Conservation (phyloP, 2,797 vertebrate species). For the Natrix natrix region DNA sequence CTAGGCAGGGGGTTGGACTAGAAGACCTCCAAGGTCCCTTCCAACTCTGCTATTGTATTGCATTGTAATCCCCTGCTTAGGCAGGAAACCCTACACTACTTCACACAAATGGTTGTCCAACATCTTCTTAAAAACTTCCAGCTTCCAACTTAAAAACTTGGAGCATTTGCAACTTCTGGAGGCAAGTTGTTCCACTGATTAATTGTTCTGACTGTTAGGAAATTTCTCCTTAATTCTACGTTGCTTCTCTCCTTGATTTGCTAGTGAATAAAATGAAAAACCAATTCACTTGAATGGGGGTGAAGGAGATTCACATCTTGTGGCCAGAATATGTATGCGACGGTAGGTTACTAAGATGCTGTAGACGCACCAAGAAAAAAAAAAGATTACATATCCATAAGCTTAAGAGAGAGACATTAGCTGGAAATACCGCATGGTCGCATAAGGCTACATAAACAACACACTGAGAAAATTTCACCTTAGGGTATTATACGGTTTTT, state of each 20-base stretch:
- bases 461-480: neutral
- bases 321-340: neutral
- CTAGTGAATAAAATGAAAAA: neutral
- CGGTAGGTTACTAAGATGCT: neutral
- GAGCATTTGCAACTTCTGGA: too few species aligned
- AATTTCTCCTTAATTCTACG: too few species aligned
- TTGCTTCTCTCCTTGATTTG: neutral
- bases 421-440: neutral
- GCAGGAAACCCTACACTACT: too few species aligned
- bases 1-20: too few species aligned
- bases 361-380: neutral
- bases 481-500: neutral
- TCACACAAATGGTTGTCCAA: too few species aligned
- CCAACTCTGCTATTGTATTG: too few species aligned
- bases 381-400: neutral
- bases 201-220: too few species aligned
- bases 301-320: neutral
- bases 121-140: too few species aligned
- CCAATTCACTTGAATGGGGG: neutral
- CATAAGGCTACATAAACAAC: neutral
- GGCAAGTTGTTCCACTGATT: too few species aligned
- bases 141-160: too few species aligned
- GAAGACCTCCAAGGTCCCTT: too few species aligned
- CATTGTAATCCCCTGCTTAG: too few species aligned
- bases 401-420: neutral